Percentiles rank a stretch among this genome's conserved stretches.
These are phyloP conservation scores for Ectemnius cavifrons DNA, from an alignment of 2,888 invertebrate genomes.

Conservation along the genomic window DNA sequence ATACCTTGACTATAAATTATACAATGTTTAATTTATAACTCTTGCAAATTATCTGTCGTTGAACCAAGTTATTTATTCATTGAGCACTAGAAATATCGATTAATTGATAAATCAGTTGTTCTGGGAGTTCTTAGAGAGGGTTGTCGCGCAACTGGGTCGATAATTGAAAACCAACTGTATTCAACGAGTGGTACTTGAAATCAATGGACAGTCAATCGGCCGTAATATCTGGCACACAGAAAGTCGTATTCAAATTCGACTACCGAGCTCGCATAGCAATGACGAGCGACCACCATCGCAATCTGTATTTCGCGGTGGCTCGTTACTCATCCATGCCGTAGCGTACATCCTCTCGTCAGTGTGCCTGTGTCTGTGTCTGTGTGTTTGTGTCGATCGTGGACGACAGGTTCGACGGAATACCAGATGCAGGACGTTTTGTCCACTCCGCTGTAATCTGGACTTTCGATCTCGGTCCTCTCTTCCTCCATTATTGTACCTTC, in stretches of 20 bases:
- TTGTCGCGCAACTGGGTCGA: too few species aligned
- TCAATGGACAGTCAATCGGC: neutral
- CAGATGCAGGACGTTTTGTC: constrained; percentile 66
- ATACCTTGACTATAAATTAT: too few species aligned
- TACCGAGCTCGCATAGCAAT: neutral
- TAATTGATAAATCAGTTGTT: too few species aligned
- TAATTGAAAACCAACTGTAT: too few species aligned
- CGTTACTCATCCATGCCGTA: neutral
- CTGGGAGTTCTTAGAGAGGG: too few species aligned
- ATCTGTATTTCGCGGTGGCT: constrained; percentile 1
- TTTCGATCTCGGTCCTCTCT: constrained; percentile 54
- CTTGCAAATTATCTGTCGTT: too few species aligned
- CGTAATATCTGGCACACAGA: constrained; percentile 3
- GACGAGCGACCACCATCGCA: neutral
- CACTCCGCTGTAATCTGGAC: constrained; percentile 61
- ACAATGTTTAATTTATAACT: too few species aligned
- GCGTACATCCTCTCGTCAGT: neutral
- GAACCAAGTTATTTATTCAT: too few species aligned
- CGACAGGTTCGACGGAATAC: constrained; percentile 64
- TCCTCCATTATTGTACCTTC: constrained; percentile 26
- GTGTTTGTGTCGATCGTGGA: constrained; percentile 13
- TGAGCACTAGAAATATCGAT: too few species aligned
- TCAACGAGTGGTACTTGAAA: too few species aligned
- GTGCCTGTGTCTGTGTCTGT: neutral
- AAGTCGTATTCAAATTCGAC: constrained; percentile 4